Percentiles rank a stretch among this genome's conserved stretches.
phyloP scores from a whole-genome alignment of 2,797 vertebrate species.

The Galaxias olidus region DNA sequence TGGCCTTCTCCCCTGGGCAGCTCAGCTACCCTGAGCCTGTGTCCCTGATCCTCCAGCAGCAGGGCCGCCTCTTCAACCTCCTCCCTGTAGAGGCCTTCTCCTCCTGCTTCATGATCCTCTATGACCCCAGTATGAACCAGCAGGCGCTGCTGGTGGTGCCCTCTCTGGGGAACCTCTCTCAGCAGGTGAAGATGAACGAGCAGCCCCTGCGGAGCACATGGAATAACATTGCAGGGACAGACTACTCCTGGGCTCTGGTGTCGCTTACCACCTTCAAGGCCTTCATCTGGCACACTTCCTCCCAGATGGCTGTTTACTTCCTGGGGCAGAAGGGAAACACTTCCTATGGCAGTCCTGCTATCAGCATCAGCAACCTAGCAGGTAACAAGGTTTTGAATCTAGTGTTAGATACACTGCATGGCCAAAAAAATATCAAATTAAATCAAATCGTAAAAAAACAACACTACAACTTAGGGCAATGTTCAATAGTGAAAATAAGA shows the following conservation, averaged over 20 bases:
- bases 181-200: background rate
- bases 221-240: background rate
- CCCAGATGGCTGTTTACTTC: constrained; percentile 15
- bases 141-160: constrained; percentile 5
- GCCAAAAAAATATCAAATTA: too few species aligned
- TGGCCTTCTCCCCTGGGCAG: background rate
- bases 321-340: background rate
- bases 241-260: constrained; percentile 9
- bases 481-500: too few species aligned
- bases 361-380: too few species aligned
- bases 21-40: background rate
- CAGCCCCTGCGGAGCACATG: background rate
- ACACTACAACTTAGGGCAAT: too few species aligned
- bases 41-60: background rate
- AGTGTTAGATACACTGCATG: background rate
- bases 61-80: constrained; percentile 5
- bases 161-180: background rate
- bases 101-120: constrained; percentile 11
- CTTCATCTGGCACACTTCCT: constrained; percentile 9
- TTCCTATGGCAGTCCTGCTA: too few species aligned
- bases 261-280: background rate
- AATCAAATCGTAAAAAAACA: too few species aligned
- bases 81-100: constrained; percentile 12
- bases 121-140: background rate
- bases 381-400: background rate